Percentiles rank a stretch among this genome's conserved stretches.
Evolutionary conservation across 2,797 vertebrate species (phyloP).

Genomic region (Rhinogobio ventralis): DNA sequence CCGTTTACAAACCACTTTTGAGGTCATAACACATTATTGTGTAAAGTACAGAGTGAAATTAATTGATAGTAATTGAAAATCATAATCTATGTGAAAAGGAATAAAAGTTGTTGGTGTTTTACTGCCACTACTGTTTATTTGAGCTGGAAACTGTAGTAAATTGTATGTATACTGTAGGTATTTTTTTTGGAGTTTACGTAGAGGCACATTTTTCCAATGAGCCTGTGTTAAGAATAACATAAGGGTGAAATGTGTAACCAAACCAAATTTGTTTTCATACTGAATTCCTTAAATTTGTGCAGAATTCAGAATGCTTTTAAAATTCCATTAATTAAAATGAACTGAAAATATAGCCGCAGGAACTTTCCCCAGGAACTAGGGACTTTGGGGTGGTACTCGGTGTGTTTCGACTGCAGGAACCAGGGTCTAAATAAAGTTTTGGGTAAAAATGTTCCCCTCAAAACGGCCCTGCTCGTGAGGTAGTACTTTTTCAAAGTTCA

Average conservation of each 20-base stretch:
- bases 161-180: not conserved
- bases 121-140: not conserved
- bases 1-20: not conserved
- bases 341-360: not conserved
- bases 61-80: not conserved
- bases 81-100: not conserved
- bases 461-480: too few species aligned
- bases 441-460: too few species aligned
- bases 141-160: not conserved
- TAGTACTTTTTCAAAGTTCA: too few species aligned
- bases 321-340: too few species aligned
- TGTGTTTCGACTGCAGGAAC: too few species aligned
- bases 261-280: not conserved
- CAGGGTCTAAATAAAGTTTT: too few species aligned
- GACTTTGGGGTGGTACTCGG: too few species aligned
- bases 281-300: not conserved
- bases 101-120: not conserved
- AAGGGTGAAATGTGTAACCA: not conserved
- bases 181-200: not conserved
- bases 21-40: not conserved
- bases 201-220: constrained; percentile 28
- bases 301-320: not conserved
- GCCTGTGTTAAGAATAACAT: not conserved
- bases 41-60: not conserved
- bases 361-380: too few species aligned